Evolutionary conservation across 2,888 invertebrate genomes (phyloP), one percentile per base, ranked within the genome.

Genomic region (Mythimna vitellina): DNA sequence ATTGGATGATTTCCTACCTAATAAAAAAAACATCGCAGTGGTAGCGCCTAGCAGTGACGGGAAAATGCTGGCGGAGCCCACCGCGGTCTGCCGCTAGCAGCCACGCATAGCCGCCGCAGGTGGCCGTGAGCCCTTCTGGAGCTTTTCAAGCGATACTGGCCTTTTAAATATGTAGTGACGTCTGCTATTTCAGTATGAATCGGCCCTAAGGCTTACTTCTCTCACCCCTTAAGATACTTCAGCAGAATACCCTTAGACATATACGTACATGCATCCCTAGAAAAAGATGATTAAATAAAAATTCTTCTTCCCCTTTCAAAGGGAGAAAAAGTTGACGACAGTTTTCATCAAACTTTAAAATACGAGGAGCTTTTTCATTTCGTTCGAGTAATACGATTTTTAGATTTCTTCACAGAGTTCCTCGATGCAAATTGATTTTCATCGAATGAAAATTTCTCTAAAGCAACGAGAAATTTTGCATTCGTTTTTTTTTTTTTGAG

Each of bases 341-440:
- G 42, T 73, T 58, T 80, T 70, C 68, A 78, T 73, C 74, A 69
- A 78, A 65, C 74, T 79, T 78, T 79, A 51, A 78, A 69, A 69
- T 65, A 73, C 65, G 42, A 9, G 8, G 54, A 65, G 14, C 35
- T 73, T 73, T 78, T 73, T 69, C 79, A 74, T 78, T 56, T 12
- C 65, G 20, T 22, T 17, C 25, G 58, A 58, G 68, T 79, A 74
- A 79, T 79, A 57, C 49, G 62, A 68, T 76, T 42, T 62, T 65
- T 57, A 70, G 70, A 70, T 68, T 54, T 68, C 65, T 63, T 42
- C 35, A 22, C n/a, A 3, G 49, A 65, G 49, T 65, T 65, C 58
- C 29, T 29, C 20, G 68, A 69, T 74, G 78, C 65, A 65, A 78
- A 79, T 78, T 65, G 74, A 79, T n/a, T 78, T 78, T 73, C 42